These are phyloP conservation scores for Mesembrinibis cayennensis DNA, from an alignment of 2,113 vertebrate genomes.

Conservation along the genomic window DNA sequence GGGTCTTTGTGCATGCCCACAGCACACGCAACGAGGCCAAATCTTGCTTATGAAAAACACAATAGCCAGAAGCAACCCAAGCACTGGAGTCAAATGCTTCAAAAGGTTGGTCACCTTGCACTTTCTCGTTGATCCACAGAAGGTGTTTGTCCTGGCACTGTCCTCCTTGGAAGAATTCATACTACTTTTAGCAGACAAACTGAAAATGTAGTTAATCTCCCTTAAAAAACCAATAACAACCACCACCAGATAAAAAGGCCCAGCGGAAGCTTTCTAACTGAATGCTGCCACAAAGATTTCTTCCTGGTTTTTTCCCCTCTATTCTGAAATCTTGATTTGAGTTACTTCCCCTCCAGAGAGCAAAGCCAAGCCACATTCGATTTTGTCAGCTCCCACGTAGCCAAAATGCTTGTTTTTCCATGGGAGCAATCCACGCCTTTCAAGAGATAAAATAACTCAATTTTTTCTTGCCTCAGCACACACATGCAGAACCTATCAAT, in stretches of 20 bases:
- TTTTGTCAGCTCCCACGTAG: slow-evolving; percentile 20
- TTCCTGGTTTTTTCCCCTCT: neutral
- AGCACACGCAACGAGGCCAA: neutral
- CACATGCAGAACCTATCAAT: no score
- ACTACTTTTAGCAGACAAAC: neutral
- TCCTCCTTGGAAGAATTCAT: neutral
- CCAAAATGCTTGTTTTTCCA: slow-evolving; percentile 1
- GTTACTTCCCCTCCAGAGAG: slow-evolving; percentile 4
- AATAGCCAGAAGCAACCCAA: neutral
- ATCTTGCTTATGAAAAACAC: neutral
- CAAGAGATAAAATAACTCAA: neutral
- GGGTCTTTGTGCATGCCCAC: neutral
- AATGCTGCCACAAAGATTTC: neutral
- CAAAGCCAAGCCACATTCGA: neutral
- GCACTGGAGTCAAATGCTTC: neutral
- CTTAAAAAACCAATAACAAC: neutral
- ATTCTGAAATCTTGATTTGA: slow-evolving; percentile 2
- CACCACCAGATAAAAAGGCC: neutral
- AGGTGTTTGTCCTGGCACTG: neutral
- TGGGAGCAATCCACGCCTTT: neutral
- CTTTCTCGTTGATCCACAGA: neutral
- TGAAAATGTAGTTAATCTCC: neutral
- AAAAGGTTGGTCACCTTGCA: neutral
- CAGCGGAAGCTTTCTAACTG: neutral
- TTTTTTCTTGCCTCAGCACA: neutral